Evolutionary conservation across 2,113 vertebrate species (phyloP).

Genomic region (Cyanoramphus novaezelandiae): DNA sequence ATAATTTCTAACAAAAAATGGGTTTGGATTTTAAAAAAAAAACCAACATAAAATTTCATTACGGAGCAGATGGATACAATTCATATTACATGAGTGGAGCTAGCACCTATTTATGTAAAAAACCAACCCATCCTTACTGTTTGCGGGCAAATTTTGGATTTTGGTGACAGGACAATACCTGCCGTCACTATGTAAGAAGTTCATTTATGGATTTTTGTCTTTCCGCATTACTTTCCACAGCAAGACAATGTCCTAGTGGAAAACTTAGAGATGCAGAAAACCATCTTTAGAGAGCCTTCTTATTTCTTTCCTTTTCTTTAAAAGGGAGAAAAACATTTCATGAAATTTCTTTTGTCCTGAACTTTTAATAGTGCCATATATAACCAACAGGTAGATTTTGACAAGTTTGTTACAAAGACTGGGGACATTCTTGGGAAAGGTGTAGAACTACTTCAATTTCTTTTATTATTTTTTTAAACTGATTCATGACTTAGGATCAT

Average conservation of each 20-base stretch:
- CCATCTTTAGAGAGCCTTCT: neutral
- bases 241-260: neutral
- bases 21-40: neutral
- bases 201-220: neutral
- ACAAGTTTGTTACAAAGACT: neutral
- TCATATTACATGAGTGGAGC: neutral
- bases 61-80: neutral
- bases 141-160: neutral
- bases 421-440: neutral
- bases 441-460: neutral
- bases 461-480: neutral
- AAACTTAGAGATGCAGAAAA: neutral
- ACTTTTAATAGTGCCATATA: neutral
- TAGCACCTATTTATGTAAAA: neutral
- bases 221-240: neutral
- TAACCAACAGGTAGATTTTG: neutral
- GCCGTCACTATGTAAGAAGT: neutral
- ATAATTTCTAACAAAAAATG: neutral
- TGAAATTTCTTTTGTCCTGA: neutral
- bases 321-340: slow-evolving; percentile 23
- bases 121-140: neutral
- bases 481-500: slow-evolving; percentile 8
- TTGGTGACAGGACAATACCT: neutral
- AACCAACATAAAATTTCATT: neutral
- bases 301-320: neutral